Evolutionary conservation across 2,888 invertebrate species (phyloP), one percentile per base, ranked within the genome.

Genomic region (Vesta saturnalis): DNA sequence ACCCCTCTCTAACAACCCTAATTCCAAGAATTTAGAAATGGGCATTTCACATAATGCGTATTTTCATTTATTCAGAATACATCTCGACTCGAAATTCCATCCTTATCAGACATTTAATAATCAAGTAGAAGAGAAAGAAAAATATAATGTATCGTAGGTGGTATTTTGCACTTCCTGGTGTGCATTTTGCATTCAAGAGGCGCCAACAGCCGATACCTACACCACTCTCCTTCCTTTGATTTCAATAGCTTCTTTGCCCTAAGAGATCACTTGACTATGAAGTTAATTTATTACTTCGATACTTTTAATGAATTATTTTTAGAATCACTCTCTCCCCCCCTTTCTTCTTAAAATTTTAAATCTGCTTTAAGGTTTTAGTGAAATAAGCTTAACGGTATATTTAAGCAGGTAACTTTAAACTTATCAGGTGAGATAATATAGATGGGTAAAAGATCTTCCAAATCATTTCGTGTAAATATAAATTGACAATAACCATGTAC

Each of bases 151-250:
- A 43, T 59, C 55, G 68, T 52, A 30, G 23, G 57, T 43, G 35
- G 46, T 18, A n/a, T 56, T 60, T 60, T 60, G 47, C 67, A 68
- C 69, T 69, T 69, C 64, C 64, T 64, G 64, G 60, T 59, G 64
- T 60, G 60, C 59, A 54, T 64, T 68, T 69, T 69, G 69, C 67
- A 67, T 67, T 58, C 60, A 49, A 39, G 18, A 69, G 69, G 69
- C 69, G 69, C 69, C 69, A 69, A 69, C 64, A 54, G 64, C 60
- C 64, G 60, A 69, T 69, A 69, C 69, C 69, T 64, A 59, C 58
- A 39, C 39, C 49, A 47, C 55, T 54, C 39, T 60, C 47, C 59
- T 52, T 52, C 49, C 64, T 64, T 68, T 54, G 61, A 69, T 69
- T 69, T 69, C 69, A 64, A 69, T 69, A 22, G 68, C 61, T 58